Conservation (phyloP, 2,888 invertebrate species). For the Agonopterix alstromeriana region DNA sequence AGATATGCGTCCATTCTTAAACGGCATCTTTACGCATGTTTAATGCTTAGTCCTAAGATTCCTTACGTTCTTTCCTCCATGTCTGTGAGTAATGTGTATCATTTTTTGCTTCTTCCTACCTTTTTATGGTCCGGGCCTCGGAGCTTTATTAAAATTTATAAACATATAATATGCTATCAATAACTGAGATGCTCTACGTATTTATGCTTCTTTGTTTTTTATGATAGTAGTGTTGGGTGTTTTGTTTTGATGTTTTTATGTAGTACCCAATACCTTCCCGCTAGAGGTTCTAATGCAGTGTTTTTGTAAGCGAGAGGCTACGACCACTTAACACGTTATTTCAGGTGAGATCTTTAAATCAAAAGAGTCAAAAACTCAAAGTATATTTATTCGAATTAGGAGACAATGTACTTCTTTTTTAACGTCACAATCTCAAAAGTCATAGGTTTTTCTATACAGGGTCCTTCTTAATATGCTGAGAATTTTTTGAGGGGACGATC, state of each 20-base stretch:
- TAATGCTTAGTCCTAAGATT: conserved; percentile 12
- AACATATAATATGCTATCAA: conserved; percentile 43
- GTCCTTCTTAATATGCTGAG: no score
- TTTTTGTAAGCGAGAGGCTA: no score
- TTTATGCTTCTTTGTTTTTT: background rate
- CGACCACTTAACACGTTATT: no score
- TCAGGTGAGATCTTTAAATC: no score
- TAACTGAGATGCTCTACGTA: conserved; percentile 21
- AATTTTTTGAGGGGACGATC: no score
- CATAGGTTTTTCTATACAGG: no score
- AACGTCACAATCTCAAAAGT: no score
- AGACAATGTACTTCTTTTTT: no score
- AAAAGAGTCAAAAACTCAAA: no score
- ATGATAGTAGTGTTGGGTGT: background rate
- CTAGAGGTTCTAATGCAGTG: background rate
- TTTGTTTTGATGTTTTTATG: background rate
- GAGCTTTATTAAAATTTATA: conserved; percentile 42
- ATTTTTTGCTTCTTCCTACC: conserved; percentile 40
- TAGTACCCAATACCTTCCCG: background rate
- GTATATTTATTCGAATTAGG: no score
- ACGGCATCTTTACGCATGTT: no score
- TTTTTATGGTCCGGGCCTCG: conserved; percentile 28
- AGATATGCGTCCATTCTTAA: no score
- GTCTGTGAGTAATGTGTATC: conserved; percentile 41
- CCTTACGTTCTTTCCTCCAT: conserved; percentile 9